Conservation (phyloP, 2,888 invertebrate genomes). For the Drosophila rellima region DNA sequence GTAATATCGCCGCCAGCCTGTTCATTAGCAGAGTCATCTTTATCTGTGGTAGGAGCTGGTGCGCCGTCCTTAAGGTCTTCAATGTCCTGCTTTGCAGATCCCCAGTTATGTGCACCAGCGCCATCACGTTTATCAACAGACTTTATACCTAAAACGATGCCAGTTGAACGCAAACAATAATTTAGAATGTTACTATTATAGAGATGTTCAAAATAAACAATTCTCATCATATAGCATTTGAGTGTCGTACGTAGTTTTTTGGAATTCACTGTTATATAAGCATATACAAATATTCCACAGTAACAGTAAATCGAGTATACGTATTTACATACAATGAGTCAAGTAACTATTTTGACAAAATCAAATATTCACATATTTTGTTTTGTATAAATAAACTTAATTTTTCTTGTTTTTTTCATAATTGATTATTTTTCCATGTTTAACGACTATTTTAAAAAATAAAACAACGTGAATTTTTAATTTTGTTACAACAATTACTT, state of each 20-base stretch:
- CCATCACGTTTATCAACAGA: constrained; percentile 97
- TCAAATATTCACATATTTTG: not conserved
- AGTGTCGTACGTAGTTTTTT: not conserved
- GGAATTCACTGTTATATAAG: not conserved
- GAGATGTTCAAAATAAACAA: too few species aligned
- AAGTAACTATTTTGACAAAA: not conserved
- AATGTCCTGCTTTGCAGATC: constrained; percentile 95
- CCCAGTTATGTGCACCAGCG: constrained; percentile 98
- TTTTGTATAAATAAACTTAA: not conserved
- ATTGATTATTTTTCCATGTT: too few species aligned
- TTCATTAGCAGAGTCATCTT: constrained; percentile 84
- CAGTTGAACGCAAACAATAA: not conserved
- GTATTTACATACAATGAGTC: not conserved
- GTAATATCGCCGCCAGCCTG: constrained; percentile 86
- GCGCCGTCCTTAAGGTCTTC: constrained; percentile 86
- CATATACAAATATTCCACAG: not conserved
- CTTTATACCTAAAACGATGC: constrained; percentile 89
- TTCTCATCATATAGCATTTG: too few species aligned
- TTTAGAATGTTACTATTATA: not conserved
- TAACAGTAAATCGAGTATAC: not conserved
- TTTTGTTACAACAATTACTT: not conserved
- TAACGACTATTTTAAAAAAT: constrained; percentile 12
- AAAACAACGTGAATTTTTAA: not conserved
- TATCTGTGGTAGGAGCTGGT: constrained; percentile 75
- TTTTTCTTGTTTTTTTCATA: not conserved